A percentile compares a stretch with the other conserved stretches of the same genome.
These are phyloP conservation scores for Drosophila willistoni DNA, from an alignment of 1,140 invertebrate genomes.

Conservation along the genomic window DNA sequence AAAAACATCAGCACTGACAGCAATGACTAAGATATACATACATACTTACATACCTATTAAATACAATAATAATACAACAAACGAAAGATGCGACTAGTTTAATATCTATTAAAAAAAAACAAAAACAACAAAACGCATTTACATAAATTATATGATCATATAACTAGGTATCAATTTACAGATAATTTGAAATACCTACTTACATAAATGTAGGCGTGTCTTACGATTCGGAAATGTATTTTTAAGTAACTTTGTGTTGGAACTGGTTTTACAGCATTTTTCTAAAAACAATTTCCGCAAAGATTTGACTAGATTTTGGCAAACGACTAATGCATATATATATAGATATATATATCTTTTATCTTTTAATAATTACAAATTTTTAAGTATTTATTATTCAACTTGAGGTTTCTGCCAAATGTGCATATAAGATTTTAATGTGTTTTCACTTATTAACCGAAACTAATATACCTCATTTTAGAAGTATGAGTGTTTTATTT, in stretches of 20 bases:
- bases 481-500: background rate
- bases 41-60: background rate
- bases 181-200: background rate
- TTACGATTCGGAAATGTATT: too few species aligned
- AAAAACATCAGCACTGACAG: slow-evolving; percentile 19
- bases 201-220: background rate
- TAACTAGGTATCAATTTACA: slow-evolving; percentile 50
- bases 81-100: slow-evolving; percentile 58
- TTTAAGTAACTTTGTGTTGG: too few species aligned
- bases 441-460: background rate
- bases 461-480: slow-evolving; percentile 8
- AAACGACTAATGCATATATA: too few species aligned
- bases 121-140: slow-evolving; percentile 36
- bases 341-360: too few species aligned
- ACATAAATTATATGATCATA: slow-evolving; percentile 56
- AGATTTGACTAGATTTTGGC: too few species aligned
- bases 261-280: too few species aligned
- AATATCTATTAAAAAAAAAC: slow-evolving; percentile 17
- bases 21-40: slow-evolving; percentile 8
- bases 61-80: slow-evolving; percentile 5
- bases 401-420: background rate
- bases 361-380: too few species aligned
- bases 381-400: background rate
- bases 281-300: too few species aligned
- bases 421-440: background rate